Percentiles rank a stretch among this genome's conserved stretches.
Conservation (phyloP, 2,797 vertebrate species). For the Leptodactylus fallax region DNA sequence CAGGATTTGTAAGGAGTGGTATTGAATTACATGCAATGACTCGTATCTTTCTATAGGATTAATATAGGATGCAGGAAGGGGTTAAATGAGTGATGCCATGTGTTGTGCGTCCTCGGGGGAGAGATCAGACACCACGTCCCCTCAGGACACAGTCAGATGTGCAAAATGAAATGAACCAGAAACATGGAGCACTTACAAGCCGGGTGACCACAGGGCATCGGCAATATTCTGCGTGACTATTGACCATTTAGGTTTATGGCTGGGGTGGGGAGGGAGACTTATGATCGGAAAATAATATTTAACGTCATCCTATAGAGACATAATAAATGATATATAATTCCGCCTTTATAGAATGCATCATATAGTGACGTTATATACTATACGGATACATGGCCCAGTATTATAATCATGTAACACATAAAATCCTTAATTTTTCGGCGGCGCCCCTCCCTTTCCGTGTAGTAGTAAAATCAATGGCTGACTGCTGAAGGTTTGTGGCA, state of each 20-base stretch:
- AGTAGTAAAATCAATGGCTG: slow-evolving; percentile 35
- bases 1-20: background rate
- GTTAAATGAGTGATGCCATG: background rate
- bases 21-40: background rate
- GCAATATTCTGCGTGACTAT: background rate
- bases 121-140: slow-evolving; percentile 3
- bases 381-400: background rate
- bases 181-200: slow-evolving; percentile 18
- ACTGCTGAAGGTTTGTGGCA: slow-evolving; percentile 30
- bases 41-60: background rate
- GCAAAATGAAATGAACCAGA: slow-evolving; percentile 28
- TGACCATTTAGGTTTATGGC: too few species aligned
- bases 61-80: background rate
- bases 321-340: too few species aligned
- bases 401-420: background rate
- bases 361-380: background rate
- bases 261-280: too few species aligned
- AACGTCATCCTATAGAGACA: background rate
- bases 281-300: background rate
- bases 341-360: too few species aligned
- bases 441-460: background rate
- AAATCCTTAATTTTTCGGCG: background rate
- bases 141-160: slow-evolving; percentile 23
- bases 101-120: slow-evolving; percentile 10
- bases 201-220: slow-evolving; percentile 1